Percentiles rank a stretch among this genome's conserved stretches.
Evolutionary conservation across 2,797 vertebrate genomes (phyloP).

Genomic region (Xenentodon cancila): DNA sequence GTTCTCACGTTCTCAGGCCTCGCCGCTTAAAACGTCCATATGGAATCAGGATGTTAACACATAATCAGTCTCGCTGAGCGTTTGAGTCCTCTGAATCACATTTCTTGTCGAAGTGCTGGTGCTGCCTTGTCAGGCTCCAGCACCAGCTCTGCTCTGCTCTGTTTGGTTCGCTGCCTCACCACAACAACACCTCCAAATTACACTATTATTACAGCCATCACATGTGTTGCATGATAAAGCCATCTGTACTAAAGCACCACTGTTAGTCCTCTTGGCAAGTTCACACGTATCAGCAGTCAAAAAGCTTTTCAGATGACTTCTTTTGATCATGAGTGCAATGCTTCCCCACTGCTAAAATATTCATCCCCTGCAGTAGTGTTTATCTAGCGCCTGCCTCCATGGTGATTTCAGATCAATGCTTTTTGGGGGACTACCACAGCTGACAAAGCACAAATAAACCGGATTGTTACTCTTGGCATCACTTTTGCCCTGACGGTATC

Average conservation of each 20-base stretch:
- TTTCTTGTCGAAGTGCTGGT: not conserved
- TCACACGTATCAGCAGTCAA: constrained; percentile 28
- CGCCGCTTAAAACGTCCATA: too few species aligned
- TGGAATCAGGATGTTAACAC: too few species aligned
- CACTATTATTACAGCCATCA: constrained; percentile 11
- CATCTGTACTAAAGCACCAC: constrained; percentile 9
- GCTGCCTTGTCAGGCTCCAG: too few species aligned
- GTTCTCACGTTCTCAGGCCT: too few species aligned
- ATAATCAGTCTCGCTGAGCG: too few species aligned
- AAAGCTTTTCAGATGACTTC: constrained; percentile 30
- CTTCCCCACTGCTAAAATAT: constrained; percentile 32
- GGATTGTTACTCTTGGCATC: constrained; percentile 63
- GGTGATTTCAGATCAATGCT: constrained; percentile 41
- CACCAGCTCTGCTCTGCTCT: not conserved
- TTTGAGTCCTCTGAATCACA: not conserved
- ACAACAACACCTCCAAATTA: not conserved
- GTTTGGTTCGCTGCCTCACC: not conserved
- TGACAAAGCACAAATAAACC: constrained; percentile 68
- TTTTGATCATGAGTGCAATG: constrained; percentile 20
- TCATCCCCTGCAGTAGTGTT: constrained; percentile 42
- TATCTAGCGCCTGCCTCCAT: constrained; percentile 37
- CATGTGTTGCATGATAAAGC: constrained; percentile 20
- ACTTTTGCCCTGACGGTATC: constrained; percentile 55
- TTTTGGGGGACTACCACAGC: constrained; percentile 33
- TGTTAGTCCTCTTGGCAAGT: constrained; percentile 5